Base-by-base conservation (phyloP, 1,140 invertebrate species). In the Pygmarrhopalites habei region DNA sequence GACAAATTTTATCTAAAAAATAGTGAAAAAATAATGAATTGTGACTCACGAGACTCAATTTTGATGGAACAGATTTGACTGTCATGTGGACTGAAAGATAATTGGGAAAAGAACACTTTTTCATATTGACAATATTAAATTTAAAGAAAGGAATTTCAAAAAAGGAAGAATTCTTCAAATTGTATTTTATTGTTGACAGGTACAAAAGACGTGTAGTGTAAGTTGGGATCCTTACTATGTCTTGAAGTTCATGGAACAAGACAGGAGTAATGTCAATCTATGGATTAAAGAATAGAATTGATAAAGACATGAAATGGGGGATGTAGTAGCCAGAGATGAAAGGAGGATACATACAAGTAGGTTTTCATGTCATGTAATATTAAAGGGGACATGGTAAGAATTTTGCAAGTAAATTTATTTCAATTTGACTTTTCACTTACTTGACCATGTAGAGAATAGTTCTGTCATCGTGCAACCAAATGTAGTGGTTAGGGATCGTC, bases 191-290 rank as follows among this genome's bases (percentile, higher is more conserved):
- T n/a, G n/a, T n/a, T n/a, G n/a, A n/a, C n/a, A n/a, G n/a, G n/a
- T n/a, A n/a, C n/a, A n/a, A n/a, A n/a, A n/a, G n/a, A n/a, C n/a
- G n/a, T n/a, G n/a, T n/a, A n/a, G n/a, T n/a, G n/a, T n/a, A n/a
- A n/a, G n/a, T n/a, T n/a, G n/a, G n/a, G n/a, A n/a, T n/a, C n/a
- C n/a, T n/a, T n/a, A n/a, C n/a, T 92, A 93, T 0, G 89, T 86
- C 73, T 92, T 88, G 72, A 93, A 93, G 76, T 92, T 92, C 90
- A 93, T 93, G 12, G 90, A 89, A 77, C 90, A 93, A 0, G 90
- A 92, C 10, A 93, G 77, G 1, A 92, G 87, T 60, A 93, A 73
- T 1, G 89, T 92, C 65, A 93, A 77, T 75, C 88, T 92, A 75
- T 17, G 67, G 66, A 21, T 58, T 35, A 51, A 72, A 83, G 82